These are phyloP conservation scores for Rattus rattus DNA, from an alignment of 2,113 vertebrate genomes.

Conservation along the genomic window DNA sequence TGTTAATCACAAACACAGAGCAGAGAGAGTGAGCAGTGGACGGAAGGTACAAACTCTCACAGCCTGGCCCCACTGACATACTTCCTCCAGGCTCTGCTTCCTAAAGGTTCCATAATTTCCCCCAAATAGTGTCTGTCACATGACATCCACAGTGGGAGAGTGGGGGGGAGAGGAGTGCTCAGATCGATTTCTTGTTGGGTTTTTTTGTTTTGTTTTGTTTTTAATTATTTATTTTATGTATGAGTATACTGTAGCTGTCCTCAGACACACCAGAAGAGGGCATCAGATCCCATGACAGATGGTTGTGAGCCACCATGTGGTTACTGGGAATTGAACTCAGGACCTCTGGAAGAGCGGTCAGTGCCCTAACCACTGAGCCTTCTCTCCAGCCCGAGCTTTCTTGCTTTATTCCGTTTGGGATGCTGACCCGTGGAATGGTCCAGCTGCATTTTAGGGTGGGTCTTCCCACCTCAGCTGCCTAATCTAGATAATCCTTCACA, in stretches of 20 bases:
- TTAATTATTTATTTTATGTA: too few species aligned
- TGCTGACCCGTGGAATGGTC: background rate
- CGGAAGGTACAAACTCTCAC: background rate
- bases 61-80: background rate
- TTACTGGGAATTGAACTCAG: too few species aligned
- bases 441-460: background rate
- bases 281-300: too few species aligned
- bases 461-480: background rate
- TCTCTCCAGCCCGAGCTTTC: background rate
- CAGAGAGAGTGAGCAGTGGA: background rate
- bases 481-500: background rate
- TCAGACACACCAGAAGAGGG: too few species aligned
- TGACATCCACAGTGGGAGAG: background rate
- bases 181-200: too few species aligned
- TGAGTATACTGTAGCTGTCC: too few species aligned
- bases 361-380: too few species aligned
- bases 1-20: background rate
- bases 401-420: background rate
- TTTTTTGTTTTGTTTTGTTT: too few species aligned
- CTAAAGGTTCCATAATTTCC: background rate
- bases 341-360: too few species aligned
- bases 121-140: background rate
- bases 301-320: too few species aligned
- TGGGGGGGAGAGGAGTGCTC: background rate
- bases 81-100: background rate